phyloP scores from a whole-genome alignment of 2,888 invertebrate genomes.

The Rhagophthalmus giganteus region DNA sequence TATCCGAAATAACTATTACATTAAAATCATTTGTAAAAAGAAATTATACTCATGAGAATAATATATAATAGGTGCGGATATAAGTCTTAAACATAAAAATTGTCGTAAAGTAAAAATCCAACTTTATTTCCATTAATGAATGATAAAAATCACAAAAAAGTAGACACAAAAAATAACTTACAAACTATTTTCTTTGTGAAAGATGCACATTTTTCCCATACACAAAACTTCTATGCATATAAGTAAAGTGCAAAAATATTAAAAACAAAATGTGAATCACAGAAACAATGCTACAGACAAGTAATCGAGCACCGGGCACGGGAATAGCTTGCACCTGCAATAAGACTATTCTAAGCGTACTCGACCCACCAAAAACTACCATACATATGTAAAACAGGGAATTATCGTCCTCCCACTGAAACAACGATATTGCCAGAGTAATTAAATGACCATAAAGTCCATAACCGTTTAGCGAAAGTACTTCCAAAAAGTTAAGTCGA shows the following conservation, averaged over 20 bases:
- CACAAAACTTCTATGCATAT: constrained; percentile 56
- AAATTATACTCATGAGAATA: no score
- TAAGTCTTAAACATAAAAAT: no score
- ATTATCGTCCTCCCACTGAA: constrained; percentile 51
- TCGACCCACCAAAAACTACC: constrained; percentile 56
- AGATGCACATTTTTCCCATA: constrained; percentile 44
- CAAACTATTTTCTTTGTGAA: no score
- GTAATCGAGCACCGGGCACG: constrained; percentile 54
- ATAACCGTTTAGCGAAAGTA: constrained; percentile 55
- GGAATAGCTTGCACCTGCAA: constrained; percentile 56
- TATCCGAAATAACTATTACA: no score
- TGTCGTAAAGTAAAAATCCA: no score
- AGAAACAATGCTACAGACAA: constrained; percentile 57
- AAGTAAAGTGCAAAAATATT: constrained; percentile 59
- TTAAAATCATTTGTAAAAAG: no score
- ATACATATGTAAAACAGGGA: constrained; percentile 53
- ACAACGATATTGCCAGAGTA: constrained; percentile 52
- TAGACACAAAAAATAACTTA: no score
- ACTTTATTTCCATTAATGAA: no score
- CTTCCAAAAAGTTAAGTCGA: constrained; percentile 49
- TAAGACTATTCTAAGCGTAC: constrained; percentile 55
- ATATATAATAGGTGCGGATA: no score
- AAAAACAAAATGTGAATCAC: constrained; percentile 56
- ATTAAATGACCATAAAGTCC: constrained; percentile 57
- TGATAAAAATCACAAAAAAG: no score